Conservation (phyloP, 2,113 vertebrate species). For the Acanthochromis polyacanthus region DNA sequence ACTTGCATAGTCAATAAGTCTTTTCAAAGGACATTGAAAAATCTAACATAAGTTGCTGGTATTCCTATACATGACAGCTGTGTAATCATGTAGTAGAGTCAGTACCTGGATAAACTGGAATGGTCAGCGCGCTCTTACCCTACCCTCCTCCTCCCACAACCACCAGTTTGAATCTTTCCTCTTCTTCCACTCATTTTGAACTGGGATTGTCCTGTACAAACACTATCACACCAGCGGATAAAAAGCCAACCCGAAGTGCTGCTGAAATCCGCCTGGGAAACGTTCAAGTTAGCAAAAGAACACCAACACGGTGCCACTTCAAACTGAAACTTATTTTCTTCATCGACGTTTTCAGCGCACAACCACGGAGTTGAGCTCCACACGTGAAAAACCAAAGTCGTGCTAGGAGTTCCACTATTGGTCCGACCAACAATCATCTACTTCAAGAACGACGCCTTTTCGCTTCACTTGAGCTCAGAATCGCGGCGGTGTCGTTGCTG, state of each 20-base stretch:
- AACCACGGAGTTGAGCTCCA: background rate
- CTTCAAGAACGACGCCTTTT: no score
- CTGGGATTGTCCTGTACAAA: constrained; percentile 2
- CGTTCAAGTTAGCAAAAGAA: no score
- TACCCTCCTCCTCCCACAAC: constrained; percentile 95
- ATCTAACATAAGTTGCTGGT: no score
- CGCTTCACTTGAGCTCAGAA: accelerated
- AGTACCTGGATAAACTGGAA: constrained; percentile 96
- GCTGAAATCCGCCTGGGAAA: background rate
- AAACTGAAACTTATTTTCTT: constrained; percentile 4
- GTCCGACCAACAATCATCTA: background rate
- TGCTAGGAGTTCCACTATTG: background rate
- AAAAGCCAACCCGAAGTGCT: background rate
- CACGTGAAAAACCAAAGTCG: constrained; percentile 19
- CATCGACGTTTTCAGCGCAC: no score
- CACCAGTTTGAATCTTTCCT: constrained; percentile 93
- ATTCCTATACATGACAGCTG: no score
- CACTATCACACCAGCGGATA: background rate
- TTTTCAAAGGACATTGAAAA: no score
- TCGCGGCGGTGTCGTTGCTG: background rate
- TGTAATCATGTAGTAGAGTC: no score
- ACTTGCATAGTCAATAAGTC: no score
- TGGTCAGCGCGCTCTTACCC: constrained; percentile 94
- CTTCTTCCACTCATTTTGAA: constrained; percentile 78
- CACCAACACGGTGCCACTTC: background rate